Evolutionary conservation across 2,888 invertebrate genomes (phyloP).

Genomic region (Rhagium mordax): DNA sequence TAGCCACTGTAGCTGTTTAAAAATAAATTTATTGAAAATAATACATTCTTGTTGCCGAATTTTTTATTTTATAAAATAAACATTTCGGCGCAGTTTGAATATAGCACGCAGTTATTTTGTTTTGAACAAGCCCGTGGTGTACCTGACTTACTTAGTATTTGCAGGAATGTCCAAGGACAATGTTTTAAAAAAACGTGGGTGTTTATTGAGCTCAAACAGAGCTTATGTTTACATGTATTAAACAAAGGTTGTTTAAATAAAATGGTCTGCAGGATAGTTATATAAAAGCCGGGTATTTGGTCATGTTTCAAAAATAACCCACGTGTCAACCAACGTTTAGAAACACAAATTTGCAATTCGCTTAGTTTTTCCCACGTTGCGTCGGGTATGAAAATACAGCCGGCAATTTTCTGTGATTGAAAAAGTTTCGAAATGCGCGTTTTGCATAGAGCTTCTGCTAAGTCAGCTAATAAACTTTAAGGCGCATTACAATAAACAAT

Average conservation of each 20-base stretch:
- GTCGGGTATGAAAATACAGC: background rate
- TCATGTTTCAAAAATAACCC: background rate
- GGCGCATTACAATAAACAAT: conserved; percentile 42
- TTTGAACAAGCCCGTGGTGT: conserved; percentile 2
- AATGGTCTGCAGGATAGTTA: background rate
- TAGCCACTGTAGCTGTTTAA: too few species aligned
- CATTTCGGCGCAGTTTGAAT: too few species aligned
- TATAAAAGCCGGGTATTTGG: background rate
- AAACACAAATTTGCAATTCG: too few species aligned
- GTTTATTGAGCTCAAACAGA: conserved; percentile 19
- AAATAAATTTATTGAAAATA: too few species aligned
- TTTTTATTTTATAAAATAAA: too few species aligned
- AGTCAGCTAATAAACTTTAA: conserved; percentile 28
- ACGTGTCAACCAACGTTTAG: too few species aligned
- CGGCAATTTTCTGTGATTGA: background rate
- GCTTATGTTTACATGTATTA: background rate
- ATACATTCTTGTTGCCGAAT: too few species aligned
- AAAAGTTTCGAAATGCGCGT: background rate
- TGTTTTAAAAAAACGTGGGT: conserved; percentile 7
- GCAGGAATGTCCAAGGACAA: conserved; percentile 30
- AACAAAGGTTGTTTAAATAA: conserved; percentile 5
- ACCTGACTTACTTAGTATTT: conserved; percentile 3
- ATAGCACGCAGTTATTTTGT: background rate
- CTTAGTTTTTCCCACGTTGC: background rate
- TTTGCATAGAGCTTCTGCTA: background rate